Evolutionary conservation across 2,113 vertebrate genomes (phyloP).

Genomic region (Ameiurus melas): DNA sequence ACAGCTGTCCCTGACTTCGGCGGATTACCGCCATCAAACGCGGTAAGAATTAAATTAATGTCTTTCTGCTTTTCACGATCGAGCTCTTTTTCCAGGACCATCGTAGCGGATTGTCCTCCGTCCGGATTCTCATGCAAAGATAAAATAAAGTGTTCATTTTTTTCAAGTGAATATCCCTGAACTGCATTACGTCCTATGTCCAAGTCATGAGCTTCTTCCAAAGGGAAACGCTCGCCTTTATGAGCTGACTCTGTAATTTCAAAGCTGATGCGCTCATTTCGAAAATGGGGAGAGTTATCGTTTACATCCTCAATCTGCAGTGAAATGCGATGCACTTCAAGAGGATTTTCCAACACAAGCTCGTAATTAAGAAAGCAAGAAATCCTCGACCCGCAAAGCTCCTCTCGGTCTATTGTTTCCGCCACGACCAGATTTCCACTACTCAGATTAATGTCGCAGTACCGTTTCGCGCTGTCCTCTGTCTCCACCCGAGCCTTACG

Average conservation of each 20-base stretch:
- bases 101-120: not conserved
- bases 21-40: constrained; percentile 1
- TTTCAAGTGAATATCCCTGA: constrained; percentile 49
- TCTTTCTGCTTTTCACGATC: not conserved
- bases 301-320: constrained; percentile 68
- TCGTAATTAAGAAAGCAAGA: constrained; percentile 50
- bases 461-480: constrained; percentile 46
- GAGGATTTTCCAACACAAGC: constrained; percentile 54
- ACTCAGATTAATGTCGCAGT: constrained; percentile 51
- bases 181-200: constrained; percentile 71
- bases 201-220: constrained; percentile 66
- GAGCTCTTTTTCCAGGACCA: not conserved
- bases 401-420: constrained; percentile 55
- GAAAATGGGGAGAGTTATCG: constrained; percentile 64
- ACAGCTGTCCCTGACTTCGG: not conserved
- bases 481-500: constrained; percentile 51
- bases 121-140: not conserved
- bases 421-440: constrained; percentile 51
- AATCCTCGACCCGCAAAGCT: constrained; percentile 44
- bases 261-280: constrained; percentile 49
- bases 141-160: constrained; percentile 45
- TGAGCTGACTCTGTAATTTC: constrained; percentile 63
- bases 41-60: not conserved
- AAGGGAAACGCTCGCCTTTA: constrained; percentile 63
- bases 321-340: constrained; percentile 62